Evolutionary conservation across 2,797 vertebrate species (phyloP).

Genomic region (Pristis pectinata): DNA sequence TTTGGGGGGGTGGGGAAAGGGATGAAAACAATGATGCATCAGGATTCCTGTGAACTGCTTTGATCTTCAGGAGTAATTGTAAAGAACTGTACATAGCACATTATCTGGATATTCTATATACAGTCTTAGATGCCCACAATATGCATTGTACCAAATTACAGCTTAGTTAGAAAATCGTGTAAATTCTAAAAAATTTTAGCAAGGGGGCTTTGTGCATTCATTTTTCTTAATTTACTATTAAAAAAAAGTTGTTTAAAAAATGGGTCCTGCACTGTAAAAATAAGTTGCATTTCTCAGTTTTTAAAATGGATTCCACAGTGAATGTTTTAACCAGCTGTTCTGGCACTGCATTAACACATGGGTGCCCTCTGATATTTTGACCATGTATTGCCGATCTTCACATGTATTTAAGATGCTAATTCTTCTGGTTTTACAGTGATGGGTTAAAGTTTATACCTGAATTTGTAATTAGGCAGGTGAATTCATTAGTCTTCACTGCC

Average conservation of each 20-base stretch:
- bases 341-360: constrained; percentile 6
- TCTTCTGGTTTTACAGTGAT: constrained; percentile 30
- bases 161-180: constrained; percentile 79
- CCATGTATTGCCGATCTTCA: background rate
- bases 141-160: constrained; percentile 90
- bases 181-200: constrained; percentile 70
- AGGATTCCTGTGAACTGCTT: constrained; percentile 97
- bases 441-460: constrained; percentile 35
- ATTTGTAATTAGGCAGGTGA: constrained; percentile 42
- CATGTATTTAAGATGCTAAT: constrained; percentile 22
- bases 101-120: constrained; percentile 98
- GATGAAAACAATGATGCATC: constrained; percentile 70
- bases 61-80: constrained; percentile 99
- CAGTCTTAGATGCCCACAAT: constrained; percentile 84
- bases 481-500: constrained; percentile 42
- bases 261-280: constrained; percentile 41
- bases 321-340: constrained; percentile 25
- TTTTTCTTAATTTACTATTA: constrained; percentile 60
- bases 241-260: constrained; percentile 57
- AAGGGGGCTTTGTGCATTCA: constrained; percentile 59
- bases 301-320: background rate
- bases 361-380: constrained; percentile 7
- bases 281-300: constrained; percentile 24
- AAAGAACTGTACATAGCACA: constrained; percentile 99
- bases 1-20: constrained; percentile 41